phyloP scores from a whole-genome alignment of 2,113 vertebrate species.

The Craseonycteris thonglongyai region DNA sequence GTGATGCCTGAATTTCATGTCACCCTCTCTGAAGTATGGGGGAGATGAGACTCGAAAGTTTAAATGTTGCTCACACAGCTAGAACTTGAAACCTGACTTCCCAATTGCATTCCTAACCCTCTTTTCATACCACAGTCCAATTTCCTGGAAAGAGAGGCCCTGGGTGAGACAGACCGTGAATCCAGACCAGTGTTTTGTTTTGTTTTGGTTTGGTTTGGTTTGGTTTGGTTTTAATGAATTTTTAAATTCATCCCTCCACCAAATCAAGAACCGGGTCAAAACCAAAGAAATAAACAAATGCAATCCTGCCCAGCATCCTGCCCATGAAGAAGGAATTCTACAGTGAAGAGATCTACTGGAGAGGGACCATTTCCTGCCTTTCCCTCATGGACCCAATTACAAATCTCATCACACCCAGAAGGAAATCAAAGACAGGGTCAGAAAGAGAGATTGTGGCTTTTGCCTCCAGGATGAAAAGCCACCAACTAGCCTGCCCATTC shows the following conservation, averaged over 20 bases:
- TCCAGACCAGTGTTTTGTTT: not conserved
- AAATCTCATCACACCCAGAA: not conserved
- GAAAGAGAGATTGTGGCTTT: not conserved
- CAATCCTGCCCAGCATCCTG: not conserved
- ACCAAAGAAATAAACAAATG: not conserved
- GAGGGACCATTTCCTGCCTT: not conserved
- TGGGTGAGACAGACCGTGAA: not conserved
- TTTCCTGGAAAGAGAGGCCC: not conserved
- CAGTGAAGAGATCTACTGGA: not conserved
- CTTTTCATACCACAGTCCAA: not conserved
- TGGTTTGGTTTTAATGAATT: not conserved
- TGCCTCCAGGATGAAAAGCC: not conserved
- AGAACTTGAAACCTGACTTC: not conserved
- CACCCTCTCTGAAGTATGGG: not conserved
- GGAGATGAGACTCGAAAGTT: not conserved
- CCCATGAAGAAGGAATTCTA: not conserved
- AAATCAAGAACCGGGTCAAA: not conserved
- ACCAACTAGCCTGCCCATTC: not conserved
- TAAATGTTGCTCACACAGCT: not conserved
- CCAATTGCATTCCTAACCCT: not conserved
- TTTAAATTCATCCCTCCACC: not conserved
- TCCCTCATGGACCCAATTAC: not conserved
- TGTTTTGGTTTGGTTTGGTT: too few relatives aligned
- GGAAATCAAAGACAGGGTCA: not conserved
- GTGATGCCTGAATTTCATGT: not conserved